Conservation (phyloP, 2,888 invertebrate species). For the Drosophila flavopinicola region DNA sequence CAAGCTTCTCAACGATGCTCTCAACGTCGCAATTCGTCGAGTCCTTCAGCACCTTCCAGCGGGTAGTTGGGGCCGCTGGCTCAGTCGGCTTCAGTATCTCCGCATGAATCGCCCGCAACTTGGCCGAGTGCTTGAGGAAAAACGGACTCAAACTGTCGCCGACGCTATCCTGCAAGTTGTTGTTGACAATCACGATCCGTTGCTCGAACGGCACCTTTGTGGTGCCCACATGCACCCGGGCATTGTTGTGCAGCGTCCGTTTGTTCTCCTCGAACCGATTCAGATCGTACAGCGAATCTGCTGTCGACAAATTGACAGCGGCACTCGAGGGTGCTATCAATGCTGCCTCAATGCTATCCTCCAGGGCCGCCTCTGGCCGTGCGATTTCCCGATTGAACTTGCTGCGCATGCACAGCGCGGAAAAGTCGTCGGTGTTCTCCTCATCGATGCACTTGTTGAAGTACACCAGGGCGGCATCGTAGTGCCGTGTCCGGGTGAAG, state of each 20-base stretch:
- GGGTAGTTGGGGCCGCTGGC: background rate
- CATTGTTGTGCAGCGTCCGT: constrained; percentile 28
- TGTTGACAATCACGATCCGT: constrained; percentile 44
- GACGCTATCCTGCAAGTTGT: constrained; percentile 47
- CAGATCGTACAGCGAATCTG: constrained; percentile 60
- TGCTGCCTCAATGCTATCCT: constrained; percentile 43
- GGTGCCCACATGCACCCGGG: constrained; percentile 35
- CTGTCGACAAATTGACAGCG: constrained; percentile 41
- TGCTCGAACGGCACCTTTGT: constrained; percentile 41
- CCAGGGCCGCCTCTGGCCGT: constrained; percentile 35
- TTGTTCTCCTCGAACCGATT: constrained; percentile 62
- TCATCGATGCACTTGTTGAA: constrained; percentile 56
- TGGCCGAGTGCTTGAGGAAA: constrained; percentile 31
- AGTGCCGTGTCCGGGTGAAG: constrained; percentile 36
- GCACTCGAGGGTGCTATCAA: constrained; percentile 15
- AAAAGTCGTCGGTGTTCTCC: constrained; percentile 17
- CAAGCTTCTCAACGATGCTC: constrained; percentile 29
- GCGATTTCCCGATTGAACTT: constrained; percentile 60
- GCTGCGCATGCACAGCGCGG: constrained; percentile 58
- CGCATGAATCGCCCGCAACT: constrained; percentile 20
- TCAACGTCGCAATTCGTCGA: constrained; percentile 48
- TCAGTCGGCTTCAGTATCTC: background rate
- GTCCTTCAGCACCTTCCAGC: constrained; percentile 32
- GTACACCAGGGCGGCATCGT: constrained; percentile 52
- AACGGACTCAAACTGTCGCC: constrained; percentile 41